These are phyloP conservation scores for Eulemur rufifrons DNA, from an alignment of 2,113 vertebrate genomes.

Conservation along the genomic window DNA sequence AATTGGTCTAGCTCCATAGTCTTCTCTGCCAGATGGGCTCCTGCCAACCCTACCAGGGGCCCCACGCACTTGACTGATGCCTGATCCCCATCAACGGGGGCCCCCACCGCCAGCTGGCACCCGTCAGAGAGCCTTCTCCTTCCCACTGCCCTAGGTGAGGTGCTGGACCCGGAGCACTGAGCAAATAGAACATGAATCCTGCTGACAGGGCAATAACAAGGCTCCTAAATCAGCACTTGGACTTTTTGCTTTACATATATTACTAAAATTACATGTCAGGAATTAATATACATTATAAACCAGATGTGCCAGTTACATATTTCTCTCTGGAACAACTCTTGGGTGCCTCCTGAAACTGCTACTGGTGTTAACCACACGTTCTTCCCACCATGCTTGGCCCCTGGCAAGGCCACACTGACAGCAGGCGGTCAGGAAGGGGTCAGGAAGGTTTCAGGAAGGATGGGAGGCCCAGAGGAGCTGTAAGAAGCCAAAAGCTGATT, in stretches of 20 bases:
- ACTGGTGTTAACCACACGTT: conserved; percentile 52
- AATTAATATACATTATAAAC: conserved; percentile 79
- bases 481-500: not conserved
- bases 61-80: not conserved
- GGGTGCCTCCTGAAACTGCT: conserved; percentile 26
- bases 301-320: conserved; percentile 62
- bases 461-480: not conserved
- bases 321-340: conserved; percentile 52
- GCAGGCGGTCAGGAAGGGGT: not conserved
- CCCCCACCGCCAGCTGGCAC: not conserved
- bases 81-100: not conserved
- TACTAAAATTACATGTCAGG: conserved; percentile 75
- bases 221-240: conserved; percentile 69
- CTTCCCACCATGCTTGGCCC: not conserved
- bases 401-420: not conserved
- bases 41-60: not conserved
- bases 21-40: not conserved
- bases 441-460: not conserved
- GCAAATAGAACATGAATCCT: conserved; percentile 74
- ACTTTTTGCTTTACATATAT: conserved; percentile 74
- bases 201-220: conserved; percentile 72
- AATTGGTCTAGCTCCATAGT: not conserved
- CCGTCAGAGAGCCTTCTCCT: conserved; percentile 29
- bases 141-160: conserved; percentile 31
- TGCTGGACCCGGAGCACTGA: not conserved